Evolutionary conservation across 2,888 invertebrate species (phyloP), one percentile per base, ranked within the genome.

Genomic region (Ophion costatus): DNA sequence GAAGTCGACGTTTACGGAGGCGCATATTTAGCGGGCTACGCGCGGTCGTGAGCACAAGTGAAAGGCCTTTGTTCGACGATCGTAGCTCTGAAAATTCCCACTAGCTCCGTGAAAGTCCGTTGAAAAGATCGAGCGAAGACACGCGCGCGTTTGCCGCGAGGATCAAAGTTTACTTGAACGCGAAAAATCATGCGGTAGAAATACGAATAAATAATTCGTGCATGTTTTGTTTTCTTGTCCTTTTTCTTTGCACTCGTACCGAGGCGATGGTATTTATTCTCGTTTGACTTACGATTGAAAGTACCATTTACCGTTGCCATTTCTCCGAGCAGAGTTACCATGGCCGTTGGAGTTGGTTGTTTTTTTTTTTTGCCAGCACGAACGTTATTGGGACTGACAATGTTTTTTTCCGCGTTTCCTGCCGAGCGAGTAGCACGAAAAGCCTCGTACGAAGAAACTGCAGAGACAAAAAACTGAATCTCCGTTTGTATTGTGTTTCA

Each of bases 61-160:
- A 91, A 91, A 91, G 90, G 90, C 89, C 89, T 90, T 90, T 90
- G 89, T 90, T 89, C 86, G 85, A 71, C 24, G 79, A 76, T 77
- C 80, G 59, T 33, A 63, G 73, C 77, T 73, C 73, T 57, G 61
- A 75, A 71, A 81, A 82, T 85, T 85, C 67, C 80, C 80, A 75
- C 67, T 69, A 51, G 69, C 71, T 56, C 24, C 80, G 85, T 85
- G 85, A 85, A 85, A 85, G 85, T 85, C 69, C 80, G 80, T 20
- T 75, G 51, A 77, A 71, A 84, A 82, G 82, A 82, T 82, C 80
- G 76, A 69, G 77, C 83, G 38, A 80, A 80, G 73, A 57, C 76
- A 45, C 59, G 78, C 79, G 79, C 67, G 22, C 71, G 64, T 51
- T 71, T 51, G 56, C 56, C 1, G 11, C 67, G 69, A 66, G 66